Evolutionary conservation across 1,140 invertebrate genomes (phyloP).

Genomic region (Micrasema longulum): DNA sequence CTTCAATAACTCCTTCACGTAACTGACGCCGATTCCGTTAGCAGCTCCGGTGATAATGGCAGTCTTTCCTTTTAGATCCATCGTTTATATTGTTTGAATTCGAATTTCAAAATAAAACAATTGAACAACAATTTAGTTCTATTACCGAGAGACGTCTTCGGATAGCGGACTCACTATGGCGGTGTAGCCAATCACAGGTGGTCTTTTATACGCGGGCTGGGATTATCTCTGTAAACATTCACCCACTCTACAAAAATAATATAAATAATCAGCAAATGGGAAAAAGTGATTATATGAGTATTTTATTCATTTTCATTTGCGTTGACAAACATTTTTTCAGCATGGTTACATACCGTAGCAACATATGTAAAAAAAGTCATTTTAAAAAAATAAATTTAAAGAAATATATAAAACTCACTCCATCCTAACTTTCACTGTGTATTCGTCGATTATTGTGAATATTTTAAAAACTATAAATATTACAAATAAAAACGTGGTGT

Average conservation of each 20-base stretch:
- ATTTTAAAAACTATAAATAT: too few relatives aligned
- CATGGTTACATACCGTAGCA: too few relatives aligned
- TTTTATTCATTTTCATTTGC: too few relatives aligned
- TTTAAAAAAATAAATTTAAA: too few relatives aligned
- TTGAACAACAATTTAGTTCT: not conserved
- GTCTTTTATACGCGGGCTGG: constrained; percentile 6
- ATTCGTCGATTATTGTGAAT: too few relatives aligned
- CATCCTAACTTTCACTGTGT: too few relatives aligned
- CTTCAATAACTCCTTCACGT: constrained; percentile 59
- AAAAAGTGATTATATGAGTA: not conserved
- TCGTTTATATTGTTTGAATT: not conserved
- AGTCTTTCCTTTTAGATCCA: constrained; percentile 60
- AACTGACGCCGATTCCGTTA: constrained; percentile 63
- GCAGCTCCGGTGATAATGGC: constrained; percentile 65
- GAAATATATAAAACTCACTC: too few relatives aligned
- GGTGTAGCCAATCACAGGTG: not conserved
- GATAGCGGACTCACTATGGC: constrained; percentile 4
- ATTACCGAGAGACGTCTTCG: constrained; percentile 6
- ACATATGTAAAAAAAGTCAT: too few relatives aligned
- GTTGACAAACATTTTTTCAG: too few relatives aligned
- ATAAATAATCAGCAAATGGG: not conserved
- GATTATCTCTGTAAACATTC: constrained; percentile 2
- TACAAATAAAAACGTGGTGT: too few relatives aligned
- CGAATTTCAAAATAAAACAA: not conserved
- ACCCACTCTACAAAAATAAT: not conserved